Evolutionary conservation across 2,888 invertebrate genomes (phyloP).

Genomic region (Heliconius sara): DNA sequence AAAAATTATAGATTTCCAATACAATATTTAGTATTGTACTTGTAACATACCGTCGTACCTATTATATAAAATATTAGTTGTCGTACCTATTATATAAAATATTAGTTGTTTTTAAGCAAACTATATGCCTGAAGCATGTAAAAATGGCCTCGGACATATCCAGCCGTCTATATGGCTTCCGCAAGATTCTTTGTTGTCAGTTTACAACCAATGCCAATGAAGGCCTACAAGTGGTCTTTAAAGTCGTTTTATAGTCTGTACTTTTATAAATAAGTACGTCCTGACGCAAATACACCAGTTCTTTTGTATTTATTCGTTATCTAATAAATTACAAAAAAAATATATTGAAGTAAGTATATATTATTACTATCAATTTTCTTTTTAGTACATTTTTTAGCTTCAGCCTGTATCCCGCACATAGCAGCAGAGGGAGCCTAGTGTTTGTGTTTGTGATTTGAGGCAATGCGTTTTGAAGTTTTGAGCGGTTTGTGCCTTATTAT

Average conservation of each 20-base stretch:
- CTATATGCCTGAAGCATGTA: conserved; percentile 7
- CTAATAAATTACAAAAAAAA: conserved; percentile 17
- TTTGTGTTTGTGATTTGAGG: no score
- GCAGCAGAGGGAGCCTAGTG: no score
- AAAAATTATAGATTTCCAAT: neutral
- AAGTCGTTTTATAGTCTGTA: conserved; percentile 30
- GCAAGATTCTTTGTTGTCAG: conserved; percentile 60
- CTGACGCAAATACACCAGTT: conserved; percentile 8
- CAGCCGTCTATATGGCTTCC: conserved; percentile 57
- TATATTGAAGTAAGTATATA: neutral
- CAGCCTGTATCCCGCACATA: no score
- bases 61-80: neutral
- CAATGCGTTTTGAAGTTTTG: no score
- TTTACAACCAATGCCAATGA: conserved; percentile 55
- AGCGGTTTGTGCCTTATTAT: no score
- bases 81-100: neutral
- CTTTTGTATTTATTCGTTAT: neutral
- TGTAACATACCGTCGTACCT: neutral
- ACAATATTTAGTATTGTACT: no score
- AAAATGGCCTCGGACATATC: conserved; percentile 46
- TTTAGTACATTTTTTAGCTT: neutral
- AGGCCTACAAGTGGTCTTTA: conserved; percentile 77
- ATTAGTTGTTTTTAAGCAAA: neutral
- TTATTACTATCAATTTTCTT: neutral
- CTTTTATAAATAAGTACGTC: conserved; percentile 22